These are phyloP conservation scores for Aurelia coerulea DNA, from an alignment of 30 jellyfish, hydroid and myxozoan species.

Conservation along the genomic window DNA sequence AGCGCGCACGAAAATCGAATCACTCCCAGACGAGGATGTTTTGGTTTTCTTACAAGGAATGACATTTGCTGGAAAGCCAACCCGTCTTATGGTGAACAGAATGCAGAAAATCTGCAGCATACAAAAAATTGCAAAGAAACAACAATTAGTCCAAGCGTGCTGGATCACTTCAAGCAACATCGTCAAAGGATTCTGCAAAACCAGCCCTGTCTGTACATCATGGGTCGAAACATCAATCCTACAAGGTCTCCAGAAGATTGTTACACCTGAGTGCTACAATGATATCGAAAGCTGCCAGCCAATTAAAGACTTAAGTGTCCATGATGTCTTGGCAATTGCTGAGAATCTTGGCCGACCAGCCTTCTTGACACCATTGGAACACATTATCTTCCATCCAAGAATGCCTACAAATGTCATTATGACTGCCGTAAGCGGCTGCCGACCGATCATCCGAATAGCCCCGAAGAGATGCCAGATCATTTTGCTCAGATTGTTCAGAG, in stretches of 20 bases:
- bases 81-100: slow-evolving; percentile 29
- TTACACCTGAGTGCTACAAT: slow-evolving; percentile 29
- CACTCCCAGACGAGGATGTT: slow-evolving; percentile 15
- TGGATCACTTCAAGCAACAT: slow-evolving; percentile 67
- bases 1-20: slow-evolving; percentile 15
- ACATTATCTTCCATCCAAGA: slow-evolving; percentile 29
- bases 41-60: slow-evolving; percentile 38
- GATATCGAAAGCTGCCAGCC: slow-evolving; percentile 38
- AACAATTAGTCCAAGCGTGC: slow-evolving; percentile 50
- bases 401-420: slow-evolving; percentile 40
- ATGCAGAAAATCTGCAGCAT: slow-evolving; percentile 50
- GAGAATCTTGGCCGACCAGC: slow-evolving; percentile 70
- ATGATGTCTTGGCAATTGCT: slow-evolving; percentile 53
- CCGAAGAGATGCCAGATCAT: slow-evolving; percentile 57
- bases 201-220: slow-evolving; percentile 47
- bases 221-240: slow-evolving; percentile 53
- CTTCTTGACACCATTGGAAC: slow-evolving; percentile 44
- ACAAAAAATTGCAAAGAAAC: slow-evolving; percentile 35
- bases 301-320: slow-evolving; percentile 23
- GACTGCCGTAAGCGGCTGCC: slow-evolving; percentile 43
- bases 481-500: slow-evolving; percentile 56
- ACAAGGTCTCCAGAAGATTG: slow-evolving; percentile 42
- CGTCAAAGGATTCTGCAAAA: slow-evolving; percentile 59
- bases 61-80: slow-evolving; percentile 66
- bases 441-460: slow-evolving; percentile 51